Evolutionary conservation across 2,888 invertebrate species (phyloP), one percentile per base, ranked within the genome.

Genomic region (Myopa tessellatipennis): DNA sequence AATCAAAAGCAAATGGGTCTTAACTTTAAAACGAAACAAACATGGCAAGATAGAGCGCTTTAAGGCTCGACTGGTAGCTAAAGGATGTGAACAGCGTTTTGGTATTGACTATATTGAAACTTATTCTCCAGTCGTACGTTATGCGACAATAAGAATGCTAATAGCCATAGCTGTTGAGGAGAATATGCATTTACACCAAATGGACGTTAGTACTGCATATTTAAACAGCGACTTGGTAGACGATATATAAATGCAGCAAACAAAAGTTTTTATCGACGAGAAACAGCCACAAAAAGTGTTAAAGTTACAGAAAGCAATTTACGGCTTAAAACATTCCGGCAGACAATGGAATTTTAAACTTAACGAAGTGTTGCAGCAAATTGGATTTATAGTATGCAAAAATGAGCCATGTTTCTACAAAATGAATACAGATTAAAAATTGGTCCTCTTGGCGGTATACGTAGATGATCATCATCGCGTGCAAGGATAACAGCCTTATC

Each of bases 301-400:
- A 5, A 79, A 76, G 63, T 58, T 81, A 16, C 55, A 79, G 12
- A 82, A 82, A 50, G 78, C 82, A 4, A 77, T 82, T 10, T 82
- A 81, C 60, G 82, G 82, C 1, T 70, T 83, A 0, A 83, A 82
- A 68, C 82, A 82, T 50, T 80, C 81, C 7, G 81, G 79, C 38
- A 76, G 80, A 5, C 36, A 77, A 26, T 82, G 81, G 81, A 82
- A 82, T 67, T 71, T 63, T 10, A 77, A 71, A 72, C 68, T 82
- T 6, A 77, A 81, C 40, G 78, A 60, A n/a, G 78, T 76, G 34
- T 65, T 81, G 26, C 38, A 63, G 18, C 16, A 69, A 40, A 78
- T 79, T 61, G 80, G 80, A 4, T 80, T 81, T 38, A 18, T 18
- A 4, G 18, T 73, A 12, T 79, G 76, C 45, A 74, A 79, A 3